These are phyloP conservation scores for Lysiphlebus fabarum DNA, from an alignment of 1,140 invertebrate species.

Conservation along the genomic window DNA sequence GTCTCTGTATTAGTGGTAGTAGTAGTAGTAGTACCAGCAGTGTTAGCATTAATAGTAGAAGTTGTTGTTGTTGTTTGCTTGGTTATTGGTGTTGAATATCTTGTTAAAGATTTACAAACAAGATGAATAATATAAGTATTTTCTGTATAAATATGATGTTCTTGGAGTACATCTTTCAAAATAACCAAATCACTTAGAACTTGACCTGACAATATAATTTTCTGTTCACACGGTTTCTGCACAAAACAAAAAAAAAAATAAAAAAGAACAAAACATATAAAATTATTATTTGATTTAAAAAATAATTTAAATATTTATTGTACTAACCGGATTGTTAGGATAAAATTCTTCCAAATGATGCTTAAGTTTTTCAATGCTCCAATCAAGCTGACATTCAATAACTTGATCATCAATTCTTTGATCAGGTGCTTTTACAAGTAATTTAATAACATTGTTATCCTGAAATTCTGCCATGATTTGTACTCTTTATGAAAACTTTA, in stretches of 20 bases:
- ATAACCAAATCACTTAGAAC: constrained; percentile 72
- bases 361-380: constrained; percentile 84
- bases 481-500: not conserved
- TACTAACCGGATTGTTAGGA: constrained; percentile 84
- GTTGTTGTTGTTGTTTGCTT: not conserved
- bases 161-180: constrained; percentile 76
- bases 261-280: too few species aligned
- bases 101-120: constrained; percentile 62
- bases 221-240: constrained; percentile 76
- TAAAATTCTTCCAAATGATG: constrained; percentile 79
- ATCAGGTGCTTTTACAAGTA: constrained; percentile 85
- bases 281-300: constrained; percentile 1
- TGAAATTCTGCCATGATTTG: constrained; percentile 29
- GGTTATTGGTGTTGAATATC: not conserved
- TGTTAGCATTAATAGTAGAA: too few species aligned
- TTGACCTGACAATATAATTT: constrained; percentile 88
- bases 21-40: not conserved
- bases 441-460: constrained; percentile 60
- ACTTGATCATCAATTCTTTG: constrained; percentile 85
- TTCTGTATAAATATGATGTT: constrained; percentile 65
- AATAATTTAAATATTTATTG: constrained; percentile 18
- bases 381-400: constrained; percentile 74
- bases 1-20: too few species aligned
- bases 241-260: constrained; percentile 38
- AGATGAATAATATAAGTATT: constrained; percentile 69